Percentiles rank a stretch among this genome's conserved stretches.
phyloP scores from a whole-genome alignment of 2,113 vertebrate genomes.

The Rynchops niger region DNA sequence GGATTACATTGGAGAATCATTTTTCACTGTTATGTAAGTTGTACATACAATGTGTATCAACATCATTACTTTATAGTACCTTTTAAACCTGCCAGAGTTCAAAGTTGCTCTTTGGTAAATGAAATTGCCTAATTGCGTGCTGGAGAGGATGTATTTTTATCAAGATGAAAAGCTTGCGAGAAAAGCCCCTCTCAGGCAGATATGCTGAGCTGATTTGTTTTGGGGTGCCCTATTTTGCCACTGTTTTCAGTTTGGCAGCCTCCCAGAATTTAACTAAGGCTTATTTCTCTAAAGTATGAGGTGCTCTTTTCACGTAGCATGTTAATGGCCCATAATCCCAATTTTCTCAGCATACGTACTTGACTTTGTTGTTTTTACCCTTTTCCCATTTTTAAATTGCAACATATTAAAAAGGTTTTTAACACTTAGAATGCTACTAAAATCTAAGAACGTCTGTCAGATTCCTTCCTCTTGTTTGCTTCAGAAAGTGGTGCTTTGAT shows the following conservation, averaged over 20 bases:
- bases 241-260: constrained; percentile 25
- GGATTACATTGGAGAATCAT: not conserved
- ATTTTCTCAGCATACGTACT: constrained; percentile 38
- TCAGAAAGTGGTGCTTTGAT: constrained; percentile 87
- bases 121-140: constrained; percentile 9
- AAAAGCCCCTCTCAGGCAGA: not conserved
- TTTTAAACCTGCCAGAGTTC: constrained; percentile 5
- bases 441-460: constrained; percentile 75
- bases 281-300: not conserved
- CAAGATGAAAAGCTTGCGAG: not conserved
- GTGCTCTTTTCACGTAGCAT: not conserved
- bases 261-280: not conserved
- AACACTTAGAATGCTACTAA: constrained; percentile 71
- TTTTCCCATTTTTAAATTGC: constrained; percentile 52
- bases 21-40: not conserved
- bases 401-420: constrained; percentile 68
- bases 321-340: not conserved
- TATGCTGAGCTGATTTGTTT: constrained; percentile 10
- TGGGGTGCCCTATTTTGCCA: not conserved
- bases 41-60: not conserved
- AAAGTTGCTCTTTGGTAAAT: constrained; percentile 12
- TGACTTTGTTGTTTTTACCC: constrained; percentile 9
- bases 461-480: constrained; percentile 82
- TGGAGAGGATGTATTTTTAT: constrained; percentile 3
- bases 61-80: not conserved